phyloP scores from a whole-genome alignment of 2,888 invertebrate species.

The Drosophila barbarae region DNA sequence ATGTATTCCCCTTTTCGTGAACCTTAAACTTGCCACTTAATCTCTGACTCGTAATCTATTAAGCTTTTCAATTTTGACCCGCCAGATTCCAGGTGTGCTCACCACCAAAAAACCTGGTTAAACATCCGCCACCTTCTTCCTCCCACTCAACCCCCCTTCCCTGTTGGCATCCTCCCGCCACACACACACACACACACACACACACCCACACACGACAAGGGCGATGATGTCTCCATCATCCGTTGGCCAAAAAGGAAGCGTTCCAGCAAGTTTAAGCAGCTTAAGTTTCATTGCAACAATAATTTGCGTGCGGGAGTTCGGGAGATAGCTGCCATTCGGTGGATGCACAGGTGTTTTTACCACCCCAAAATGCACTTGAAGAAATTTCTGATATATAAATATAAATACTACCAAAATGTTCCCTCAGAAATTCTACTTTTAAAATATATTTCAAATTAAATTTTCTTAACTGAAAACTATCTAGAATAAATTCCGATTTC shows the following conservation, averaged over 20 bases:
- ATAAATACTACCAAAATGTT: too few relatives aligned
- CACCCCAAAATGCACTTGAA: background rate
- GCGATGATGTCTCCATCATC: conserved; percentile 38
- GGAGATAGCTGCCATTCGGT: conserved; percentile 3
- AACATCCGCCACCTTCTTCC: conserved; percentile 7
- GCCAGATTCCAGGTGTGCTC: conserved; percentile 1
- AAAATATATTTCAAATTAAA: too few relatives aligned
- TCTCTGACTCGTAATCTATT: conserved; percentile 19
- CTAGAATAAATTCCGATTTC: background rate
- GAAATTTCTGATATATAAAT: too few relatives aligned
- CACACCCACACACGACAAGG: background rate
- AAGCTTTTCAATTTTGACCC: conserved; percentile 21
- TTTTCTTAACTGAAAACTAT: background rate
- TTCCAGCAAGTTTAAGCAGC: conserved; percentile 65
- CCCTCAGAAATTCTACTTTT: too few relatives aligned
- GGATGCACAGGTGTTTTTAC: background rate
- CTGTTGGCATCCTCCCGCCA: background rate
- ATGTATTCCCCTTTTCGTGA: background rate
- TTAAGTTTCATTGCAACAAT: conserved; percentile 68
- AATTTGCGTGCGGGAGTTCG: conserved; percentile 60
- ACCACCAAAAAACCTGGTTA: conserved; percentile 15
- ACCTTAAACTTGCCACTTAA: conserved; percentile 15
- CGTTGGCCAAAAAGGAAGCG: conserved; percentile 24
- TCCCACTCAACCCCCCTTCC: background rate
- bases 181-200: background rate